Conservation (phyloP, 2,797 vertebrate genomes). For the Clarias fuscus region DNA sequence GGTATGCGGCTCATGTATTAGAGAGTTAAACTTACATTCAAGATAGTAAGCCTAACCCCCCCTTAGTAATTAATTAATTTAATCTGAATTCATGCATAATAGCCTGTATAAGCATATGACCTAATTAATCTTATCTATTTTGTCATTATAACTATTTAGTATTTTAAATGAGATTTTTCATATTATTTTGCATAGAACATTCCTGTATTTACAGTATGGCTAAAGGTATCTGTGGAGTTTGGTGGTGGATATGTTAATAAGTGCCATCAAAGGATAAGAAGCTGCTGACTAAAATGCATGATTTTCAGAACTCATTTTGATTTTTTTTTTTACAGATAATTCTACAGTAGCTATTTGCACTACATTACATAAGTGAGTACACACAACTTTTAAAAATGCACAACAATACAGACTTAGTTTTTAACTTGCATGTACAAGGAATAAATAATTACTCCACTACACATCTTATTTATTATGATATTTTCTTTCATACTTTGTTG, state of each 20-base stretch:
- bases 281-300: too few relatives aligned
- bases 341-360: too few relatives aligned
- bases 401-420: background rate
- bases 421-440: too few relatives aligned
- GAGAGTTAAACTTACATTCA: background rate
- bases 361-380: background rate
- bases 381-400: background rate
- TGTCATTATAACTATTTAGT: background rate
- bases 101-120: background rate
- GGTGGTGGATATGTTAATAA: background rate
- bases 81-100: background rate
- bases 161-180: background rate
- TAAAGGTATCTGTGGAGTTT: background rate
- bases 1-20: background rate
- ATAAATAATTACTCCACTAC: too few relatives aligned
- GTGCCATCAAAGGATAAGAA: too few relatives aligned
- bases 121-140: background rate
- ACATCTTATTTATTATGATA: too few relatives aligned
- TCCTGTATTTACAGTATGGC: background rate
- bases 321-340: too few relatives aligned
- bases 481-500: too few relatives aligned
- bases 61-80: background rate
- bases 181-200: background rate
- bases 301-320: background rate
- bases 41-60: background rate